Evolutionary conservation across 2,888 invertebrate species (phyloP).

Genomic region (Cotesia congregata): DNA sequence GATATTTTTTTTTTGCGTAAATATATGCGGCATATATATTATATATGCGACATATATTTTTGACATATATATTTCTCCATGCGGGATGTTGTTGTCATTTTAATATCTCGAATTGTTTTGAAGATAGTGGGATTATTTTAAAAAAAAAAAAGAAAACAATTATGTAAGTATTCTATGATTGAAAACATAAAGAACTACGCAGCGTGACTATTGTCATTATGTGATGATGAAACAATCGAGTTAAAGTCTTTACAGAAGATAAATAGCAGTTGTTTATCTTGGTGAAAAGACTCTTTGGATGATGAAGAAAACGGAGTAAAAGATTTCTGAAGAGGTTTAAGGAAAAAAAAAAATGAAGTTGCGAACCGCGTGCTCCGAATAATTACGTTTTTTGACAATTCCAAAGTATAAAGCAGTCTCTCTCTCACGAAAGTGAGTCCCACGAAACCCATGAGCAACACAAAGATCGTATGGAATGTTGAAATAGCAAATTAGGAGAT

Average conservation of each 20-base stretch:
- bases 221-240: neutral
- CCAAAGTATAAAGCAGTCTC: constrained; percentile 53
- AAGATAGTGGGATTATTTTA: no score
- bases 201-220: neutral
- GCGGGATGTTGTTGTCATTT: no score
- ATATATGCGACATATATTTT: no score
- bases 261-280: neutral
- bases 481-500: constrained; percentile 69
- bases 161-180: neutral
- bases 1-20: no score
- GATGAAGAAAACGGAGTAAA: neutral
- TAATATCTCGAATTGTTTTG: no score
- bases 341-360: constrained; percentile 44
- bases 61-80: no score
- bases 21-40: no score
- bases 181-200: neutral
- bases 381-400: constrained; percentile 67
- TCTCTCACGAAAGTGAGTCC: constrained; percentile 61
- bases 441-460: constrained; percentile 49
- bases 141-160: no score
- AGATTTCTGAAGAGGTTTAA: constrained; percentile 27
- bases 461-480: constrained; percentile 62
- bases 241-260: neutral
- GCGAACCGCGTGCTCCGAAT: constrained; percentile 47
- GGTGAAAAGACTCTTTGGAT: neutral